Percentiles rank a stretch among this genome's conserved stretches.
These are phyloP conservation scores for Sisor rabdophorus DNA, from an alignment of 2,113 vertebrate species.

Conservation along the genomic window DNA sequence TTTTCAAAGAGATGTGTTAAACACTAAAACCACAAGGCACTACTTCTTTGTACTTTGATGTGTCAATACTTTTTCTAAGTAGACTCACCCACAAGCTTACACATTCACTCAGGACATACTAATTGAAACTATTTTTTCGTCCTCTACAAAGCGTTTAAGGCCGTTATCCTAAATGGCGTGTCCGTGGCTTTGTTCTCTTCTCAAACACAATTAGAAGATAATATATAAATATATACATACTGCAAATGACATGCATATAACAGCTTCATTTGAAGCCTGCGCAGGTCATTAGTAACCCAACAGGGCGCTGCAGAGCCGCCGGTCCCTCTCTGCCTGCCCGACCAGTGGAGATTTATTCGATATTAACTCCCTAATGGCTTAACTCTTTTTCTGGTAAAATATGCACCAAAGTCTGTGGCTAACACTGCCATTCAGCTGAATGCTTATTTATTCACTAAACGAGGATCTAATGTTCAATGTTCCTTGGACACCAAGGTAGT, in stretches of 20 bases:
- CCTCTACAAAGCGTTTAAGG: conserved; percentile 81
- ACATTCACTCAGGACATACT: conserved; percentile 56
- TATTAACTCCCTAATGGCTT: conserved; percentile 99
- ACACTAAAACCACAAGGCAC: conserved; percentile 6
- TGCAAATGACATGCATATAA: conserved; percentile 99
- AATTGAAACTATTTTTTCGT: conserved; percentile 90
- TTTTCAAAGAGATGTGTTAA: neutral
- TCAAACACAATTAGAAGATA: conserved; percentile 99
- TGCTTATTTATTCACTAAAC: conserved; percentile 99
- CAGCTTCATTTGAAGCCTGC: conserved; percentile 98
- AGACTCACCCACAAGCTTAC: conserved; percentile 3
- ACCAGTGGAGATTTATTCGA: conserved; percentile 99
- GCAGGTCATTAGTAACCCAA: conserved; percentile 99
- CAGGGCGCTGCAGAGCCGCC: conserved; percentile 95
- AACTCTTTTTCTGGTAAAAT: conserved; percentile 94
- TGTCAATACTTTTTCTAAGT: neutral
- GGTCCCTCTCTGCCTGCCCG: conserved; percentile 90
- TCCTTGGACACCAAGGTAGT: conserved; percentile 99
- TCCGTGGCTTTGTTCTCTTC: conserved; percentile 90
- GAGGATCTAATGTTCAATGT: conserved; percentile 99
- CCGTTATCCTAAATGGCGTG: conserved; percentile 78
- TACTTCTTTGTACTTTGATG: conserved; percentile 10
- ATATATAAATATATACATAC: conserved; percentile 99
- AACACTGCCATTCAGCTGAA: conserved; percentile 91
- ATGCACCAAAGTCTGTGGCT: conserved; percentile 95